phyloP scores from a whole-genome alignment of 2,888 invertebrate genomes.

The Leptinotarsa rubiginosa region DNA sequence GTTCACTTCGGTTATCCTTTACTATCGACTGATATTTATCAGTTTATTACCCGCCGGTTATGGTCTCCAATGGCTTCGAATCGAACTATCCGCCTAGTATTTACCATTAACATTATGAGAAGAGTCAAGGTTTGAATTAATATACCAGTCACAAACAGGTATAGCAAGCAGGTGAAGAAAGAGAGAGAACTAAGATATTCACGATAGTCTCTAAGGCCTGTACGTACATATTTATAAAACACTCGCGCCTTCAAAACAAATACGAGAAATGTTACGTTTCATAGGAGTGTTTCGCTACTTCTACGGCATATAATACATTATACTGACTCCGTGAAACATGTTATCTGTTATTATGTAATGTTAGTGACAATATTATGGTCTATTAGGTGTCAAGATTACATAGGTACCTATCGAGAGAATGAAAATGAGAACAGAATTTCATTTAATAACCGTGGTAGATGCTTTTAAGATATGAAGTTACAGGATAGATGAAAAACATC shows the following conservation, averaged over 20 bases:
- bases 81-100: constrained; percentile 1
- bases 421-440: not conserved
- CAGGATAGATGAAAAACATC: too few relatives aligned
- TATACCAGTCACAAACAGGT: constrained; percentile 38
- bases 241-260: constrained; percentile 27
- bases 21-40: not conserved
- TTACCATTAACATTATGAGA: constrained; percentile 10
- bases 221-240: constrained; percentile 18
- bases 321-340: constrained; percentile 19
- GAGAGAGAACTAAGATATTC: constrained; percentile 15
- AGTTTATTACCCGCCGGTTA: not conserved
- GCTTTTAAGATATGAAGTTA: too few relatives aligned
- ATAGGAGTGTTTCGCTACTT: constrained; percentile 32
- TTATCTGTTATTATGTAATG: constrained; percentile 24
- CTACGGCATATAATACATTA: constrained; percentile 27
- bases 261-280: constrained; percentile 34
- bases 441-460: too few relatives aligned
- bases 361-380: not conserved
- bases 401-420: not conserved
- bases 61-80: not conserved
- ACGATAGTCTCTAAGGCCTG: constrained; percentile 8
- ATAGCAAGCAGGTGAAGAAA: constrained; percentile 34
- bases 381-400: not conserved
- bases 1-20: not conserved
- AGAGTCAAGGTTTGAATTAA: constrained; percentile 36